Base-by-base conservation (phyloP, 2,888 invertebrate species). In the Metalampra italica region DNA sequence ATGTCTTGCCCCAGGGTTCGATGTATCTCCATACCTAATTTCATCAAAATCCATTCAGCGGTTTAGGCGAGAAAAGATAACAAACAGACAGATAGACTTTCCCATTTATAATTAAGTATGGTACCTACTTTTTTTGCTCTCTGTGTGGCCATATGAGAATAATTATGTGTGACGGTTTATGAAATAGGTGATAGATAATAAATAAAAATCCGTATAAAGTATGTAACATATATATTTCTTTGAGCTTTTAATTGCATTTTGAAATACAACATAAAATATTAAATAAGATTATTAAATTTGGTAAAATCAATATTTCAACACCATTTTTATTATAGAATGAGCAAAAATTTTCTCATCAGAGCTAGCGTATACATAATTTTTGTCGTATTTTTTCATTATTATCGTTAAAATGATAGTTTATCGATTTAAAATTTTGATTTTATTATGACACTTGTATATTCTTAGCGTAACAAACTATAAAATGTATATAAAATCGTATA, bases 141-240 rank as follows among this genome's bases (percentile, higher is more conserved):
- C n/a, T n/a, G n/a, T n/a, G n/a, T n/a, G n/a, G n/a, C n/a, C n/a
- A n/a, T n/a, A n/a, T n/a, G n/a, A n/a, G n/a, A n/a, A n/a, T n/a
- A n/a, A n/a, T n/a, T n/a, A n/a, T n/a, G n/a, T n/a, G n/a, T n/a
- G n/a, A n/a, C n/a, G 22, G 22, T 22, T 22, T n/a, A 36, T 36
- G 7, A 36, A n/a, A 36, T 36, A n/a, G 36, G 36, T n/a, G n/a
- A n/a, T n/a, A 22, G n/a, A n/a, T n/a, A 22, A 42, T 60, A 83
- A 89, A 90, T 88, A 82, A 85, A 87, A 86, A 68, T 71, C 52
- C 71, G 62, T 76, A 83, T 78, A 79, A 84, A 92, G 91, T 92
- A 93, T 92, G 93, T 93, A 94, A 94, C 93, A 94, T 93, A 93
- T 92, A 92, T 93, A 94, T 94, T 94, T 93, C 94, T 94, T 94